These are phyloP conservation scores for Acronicta leporina DNA, from an alignment of 2,888 invertebrate species.

Conservation along the genomic window DNA sequence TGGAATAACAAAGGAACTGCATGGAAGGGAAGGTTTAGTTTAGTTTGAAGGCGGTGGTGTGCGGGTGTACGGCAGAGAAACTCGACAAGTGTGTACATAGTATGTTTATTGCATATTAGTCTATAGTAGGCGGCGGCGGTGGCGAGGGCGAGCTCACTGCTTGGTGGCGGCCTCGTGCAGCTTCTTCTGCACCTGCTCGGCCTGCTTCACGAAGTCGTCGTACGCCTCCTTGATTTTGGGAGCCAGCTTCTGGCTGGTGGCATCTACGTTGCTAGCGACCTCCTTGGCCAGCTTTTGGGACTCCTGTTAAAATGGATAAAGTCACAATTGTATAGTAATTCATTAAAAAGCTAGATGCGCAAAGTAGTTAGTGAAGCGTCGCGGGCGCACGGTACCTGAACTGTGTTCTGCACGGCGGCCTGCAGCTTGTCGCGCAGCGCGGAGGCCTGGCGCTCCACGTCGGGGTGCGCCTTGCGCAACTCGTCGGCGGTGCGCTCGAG, in stretches of 20 bases:
- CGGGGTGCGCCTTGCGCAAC: constrained; percentile 79
- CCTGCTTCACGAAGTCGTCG: constrained; percentile 78
- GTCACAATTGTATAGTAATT: neutral
- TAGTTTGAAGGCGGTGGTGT: neutral
- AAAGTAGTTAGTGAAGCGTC: neutral
- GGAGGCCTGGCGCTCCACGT: constrained; percentile 76
- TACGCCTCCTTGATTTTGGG: constrained; percentile 80
- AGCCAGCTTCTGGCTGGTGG: constrained; percentile 78
- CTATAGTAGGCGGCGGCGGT: constrained; percentile 10
- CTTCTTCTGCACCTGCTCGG: constrained; percentile 76
- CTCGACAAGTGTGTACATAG: constrained; percentile 16
- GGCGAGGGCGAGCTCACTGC: constrained; percentile 61
- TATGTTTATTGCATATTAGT: constrained; percentile 35
- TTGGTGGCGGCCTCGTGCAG: constrained; percentile 81
- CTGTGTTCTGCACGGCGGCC: constrained; percentile 70
- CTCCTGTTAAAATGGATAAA: constrained; percentile 61
- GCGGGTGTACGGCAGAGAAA: constrained; percentile 6
- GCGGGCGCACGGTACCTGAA: constrained; percentile 61
- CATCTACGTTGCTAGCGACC: constrained; percentile 72
- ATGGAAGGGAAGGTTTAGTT: too few relatives aligned
- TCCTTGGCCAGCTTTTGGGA: constrained; percentile 79
- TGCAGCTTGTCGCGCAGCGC: constrained; percentile 73
- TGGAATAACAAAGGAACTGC: neutral
- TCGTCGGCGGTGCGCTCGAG: constrained; percentile 73
- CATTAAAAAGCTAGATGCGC: neutral